Evolutionary conservation across 2,797 vertebrate genomes (phyloP).

Genomic region (Coilia nasus): DNA sequence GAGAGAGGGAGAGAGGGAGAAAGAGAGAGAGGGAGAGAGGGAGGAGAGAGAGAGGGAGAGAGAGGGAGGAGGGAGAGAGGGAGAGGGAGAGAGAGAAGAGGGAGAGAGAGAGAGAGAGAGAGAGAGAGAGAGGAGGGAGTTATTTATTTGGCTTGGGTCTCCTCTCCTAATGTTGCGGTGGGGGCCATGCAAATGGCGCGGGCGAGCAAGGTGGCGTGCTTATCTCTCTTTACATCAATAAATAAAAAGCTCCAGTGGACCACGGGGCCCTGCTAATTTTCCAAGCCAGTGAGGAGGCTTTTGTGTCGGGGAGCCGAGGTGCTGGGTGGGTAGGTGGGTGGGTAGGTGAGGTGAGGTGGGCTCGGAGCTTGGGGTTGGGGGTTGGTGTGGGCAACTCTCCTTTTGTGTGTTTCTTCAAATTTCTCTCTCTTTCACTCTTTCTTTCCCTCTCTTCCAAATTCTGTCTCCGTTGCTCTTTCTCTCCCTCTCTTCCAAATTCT

Average conservation of each 20-base stretch:
- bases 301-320: constrained; percentile 55
- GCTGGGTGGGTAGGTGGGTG: background rate
- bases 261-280: constrained; percentile 68
- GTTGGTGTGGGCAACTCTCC: constrained; percentile 3
- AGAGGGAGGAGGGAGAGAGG: too few relatives aligned
- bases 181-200: constrained; percentile 64
- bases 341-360: background rate
- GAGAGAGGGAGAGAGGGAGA: too few relatives aligned
- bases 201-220: constrained; percentile 50
- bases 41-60: constrained; percentile 27
- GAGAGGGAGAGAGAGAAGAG: constrained; percentile 37
- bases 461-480: constrained; percentile 44
- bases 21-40: constrained; percentile 32
- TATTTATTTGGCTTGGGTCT: constrained; percentile 62
- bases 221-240: constrained; percentile 68
- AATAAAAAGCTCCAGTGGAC: constrained; percentile 65
- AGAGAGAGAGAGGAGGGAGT: constrained; percentile 38
- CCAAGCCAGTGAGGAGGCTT: constrained; percentile 68
- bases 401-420: background rate
- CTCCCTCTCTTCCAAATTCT: constrained; percentile 18
- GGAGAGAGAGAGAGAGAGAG: constrained; percentile 33
- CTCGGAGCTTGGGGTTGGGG: background rate
- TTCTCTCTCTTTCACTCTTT: constrained; percentile 32
- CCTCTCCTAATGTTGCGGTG: constrained; percentile 57
- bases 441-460: constrained; percentile 30